These are phyloP conservation scores for Lutraria lutraria DNA, from an alignment of 2,888 invertebrate species.

Conservation along the genomic window DNA sequence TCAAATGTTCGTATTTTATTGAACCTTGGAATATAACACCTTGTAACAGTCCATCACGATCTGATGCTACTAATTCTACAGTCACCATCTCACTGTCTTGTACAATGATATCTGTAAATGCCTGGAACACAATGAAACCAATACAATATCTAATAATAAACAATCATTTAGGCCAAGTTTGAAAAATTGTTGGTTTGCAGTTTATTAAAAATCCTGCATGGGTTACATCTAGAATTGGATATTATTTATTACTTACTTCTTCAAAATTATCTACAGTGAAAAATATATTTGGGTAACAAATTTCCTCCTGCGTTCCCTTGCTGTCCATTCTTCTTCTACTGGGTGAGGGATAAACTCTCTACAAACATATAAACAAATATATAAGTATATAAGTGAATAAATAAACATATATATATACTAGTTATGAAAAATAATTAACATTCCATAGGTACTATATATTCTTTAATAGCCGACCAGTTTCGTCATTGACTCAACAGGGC, in stretches of 20 bases:
- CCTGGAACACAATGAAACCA: constrained; percentile 86
- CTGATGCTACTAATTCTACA: constrained; percentile 97
- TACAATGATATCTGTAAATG: constrained; percentile 98
- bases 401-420: too few species aligned
- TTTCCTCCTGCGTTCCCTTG: constrained; percentile 99
- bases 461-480: too few species aligned
- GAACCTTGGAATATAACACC: constrained; percentile 99
- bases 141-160: neutral
- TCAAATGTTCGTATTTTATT: constrained; percentile 98
- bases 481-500: too few species aligned
- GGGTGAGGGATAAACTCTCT: constrained; percentile 98
- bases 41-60: constrained; percentile 93
- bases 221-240: too few species aligned
- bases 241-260: constrained; percentile 90
- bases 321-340: constrained; percentile 98
- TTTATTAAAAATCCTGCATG: too few species aligned
- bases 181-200: too few species aligned
- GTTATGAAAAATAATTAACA: too few species aligned
- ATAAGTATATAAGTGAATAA: too few species aligned
- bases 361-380: constrained; percentile 73
- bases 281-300: constrained; percentile 99
- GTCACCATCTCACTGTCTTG: constrained; percentile 99
- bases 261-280: constrained; percentile 99
- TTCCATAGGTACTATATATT: too few species aligned
- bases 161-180: too few species aligned